Conservation (phyloP, 2,797 vertebrate genomes). For the Carduelis carduelis region DNA sequence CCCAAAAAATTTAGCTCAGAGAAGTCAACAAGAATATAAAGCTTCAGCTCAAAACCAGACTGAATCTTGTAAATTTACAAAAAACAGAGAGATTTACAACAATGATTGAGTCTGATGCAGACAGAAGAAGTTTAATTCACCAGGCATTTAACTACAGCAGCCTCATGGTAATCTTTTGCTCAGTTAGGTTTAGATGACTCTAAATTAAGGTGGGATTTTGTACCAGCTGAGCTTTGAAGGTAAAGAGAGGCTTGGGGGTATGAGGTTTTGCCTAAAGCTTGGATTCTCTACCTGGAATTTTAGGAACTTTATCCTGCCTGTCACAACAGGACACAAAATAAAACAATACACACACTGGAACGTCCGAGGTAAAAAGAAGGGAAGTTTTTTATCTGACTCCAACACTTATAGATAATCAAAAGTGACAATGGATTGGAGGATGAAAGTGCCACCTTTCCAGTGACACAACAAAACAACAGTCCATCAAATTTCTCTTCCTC, state of each 20-base stretch:
- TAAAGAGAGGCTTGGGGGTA: background rate
- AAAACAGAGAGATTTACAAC: background rate
- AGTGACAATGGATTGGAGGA: background rate
- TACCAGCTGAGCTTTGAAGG: background rate
- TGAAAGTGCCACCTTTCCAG: background rate
- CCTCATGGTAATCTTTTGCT: background rate
- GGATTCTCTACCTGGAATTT: background rate
- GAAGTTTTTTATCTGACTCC: no score
- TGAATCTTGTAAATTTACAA: background rate
- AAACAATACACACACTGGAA: accelerated
- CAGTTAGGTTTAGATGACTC: background rate
- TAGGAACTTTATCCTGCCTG: background rate
- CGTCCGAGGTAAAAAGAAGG: background rate
- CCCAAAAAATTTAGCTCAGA: background rate
- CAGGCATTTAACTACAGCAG: background rate
- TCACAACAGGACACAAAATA: background rate
- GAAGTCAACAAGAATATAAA: background rate
- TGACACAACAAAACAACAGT: background rate
- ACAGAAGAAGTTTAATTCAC: background rate
- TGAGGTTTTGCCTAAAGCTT: background rate
- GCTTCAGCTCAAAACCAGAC: background rate
- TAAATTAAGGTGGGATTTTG: background rate
- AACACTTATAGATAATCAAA: background rate
- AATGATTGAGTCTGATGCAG: background rate
- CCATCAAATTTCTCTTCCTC: background rate